Evolutionary conservation across 2,888 invertebrate genomes (phyloP), one percentile per base, ranked within the genome.

Genomic region (Mesochorus sp.): DNA sequence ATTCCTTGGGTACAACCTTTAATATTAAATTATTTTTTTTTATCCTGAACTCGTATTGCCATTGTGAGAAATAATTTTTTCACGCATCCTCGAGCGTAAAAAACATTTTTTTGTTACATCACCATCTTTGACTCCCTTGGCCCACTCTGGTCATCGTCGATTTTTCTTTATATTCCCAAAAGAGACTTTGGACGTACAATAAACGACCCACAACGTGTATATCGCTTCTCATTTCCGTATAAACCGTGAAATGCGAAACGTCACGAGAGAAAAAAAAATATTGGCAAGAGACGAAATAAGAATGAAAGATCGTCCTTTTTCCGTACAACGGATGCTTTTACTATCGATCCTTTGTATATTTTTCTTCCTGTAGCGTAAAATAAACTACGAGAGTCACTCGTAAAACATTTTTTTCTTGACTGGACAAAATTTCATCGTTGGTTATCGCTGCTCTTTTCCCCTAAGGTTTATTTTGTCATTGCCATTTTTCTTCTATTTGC

Each of bases 291-390:
- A 24, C 6, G 14, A 53, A 5, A 10, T 28, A 24, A 12, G 6
- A 12, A 53, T 62, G 61, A 71, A 62, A 21, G 71, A 71, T 71
- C 61, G n/a, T 8, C 19, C 31, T 53, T 71, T 53, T 19, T 42
- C 31, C 42, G 31, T 62, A 19, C 26, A 51, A 26, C 51, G 31
- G n/a, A 42, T 62, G n/a, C n/a, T n/a, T n/a, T n/a, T n/a, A n/a
- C n/a, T n/a, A 53, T 62, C 70, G 70, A 59, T 59, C 26, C 49
- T 37, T 49, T 17, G 12, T 24, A 26, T 57, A 57, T 26, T 26
- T 10, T 31, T 2, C n/a, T 17, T 39, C 59, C 19, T 24, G 12
- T 39, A 14, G 21, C 10, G n/a, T n/a, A n/a, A n/a, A n/a, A n/a
- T n/a, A n/a, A n/a, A n/a, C 34, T 34, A 8, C 4, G n/a, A 34